Base-by-base conservation (phyloP, 2,888 invertebrate genomes). In the Tethea ocularis region DNA sequence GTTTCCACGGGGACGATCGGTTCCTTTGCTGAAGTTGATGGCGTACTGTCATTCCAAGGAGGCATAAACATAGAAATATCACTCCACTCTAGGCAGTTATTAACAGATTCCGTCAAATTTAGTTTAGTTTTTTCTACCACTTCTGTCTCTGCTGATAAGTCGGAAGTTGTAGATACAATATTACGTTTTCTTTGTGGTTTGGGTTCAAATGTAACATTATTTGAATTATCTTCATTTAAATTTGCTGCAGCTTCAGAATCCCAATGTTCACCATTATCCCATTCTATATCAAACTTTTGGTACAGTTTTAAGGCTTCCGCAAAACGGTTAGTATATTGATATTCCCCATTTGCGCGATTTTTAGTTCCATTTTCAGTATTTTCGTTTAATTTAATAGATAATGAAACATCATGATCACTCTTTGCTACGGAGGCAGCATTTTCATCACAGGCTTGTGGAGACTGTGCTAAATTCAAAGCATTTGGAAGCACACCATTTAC, bases 241-340 rank as follows among this genome's bases (percentile, higher is more conserved):
- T 51, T 61, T 26, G 20, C 24, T 22, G 61, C 60, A 29, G 67
- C 61, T 20, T 63, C 61, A 23, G 75, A 71, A 17, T 86, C 83
- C 93, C 92, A 93, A 46, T 72, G 68, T 55, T 84, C 89, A 15
- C 88, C 86, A 64, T 80, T 82, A 52, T 92, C 92, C 92, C 92
- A 93, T 61, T 85, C 86, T 61, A 71, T 66, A 66, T 89, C 89
- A 29, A 85, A 70, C 72, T 88, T 80, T 62, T 89, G 85, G 23
- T 90, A 64, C 24, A 74, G 69, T 62, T 83, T 81, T 63, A 82
- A 75, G 51, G 85, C 71, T 64, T 85, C 81, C 15, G 61, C 75
- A 67, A 10, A 68, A 59, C 38, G 72, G 64, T 22, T 68, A 57
- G 36, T 68, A 74, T 22, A 36, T 53, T 51, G 65, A 51, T 53